Evolutionary conservation across 2,888 invertebrate species (phyloP), one percentile per base, ranked within the genome.

Genomic region (Cephus nigrinus): DNA sequence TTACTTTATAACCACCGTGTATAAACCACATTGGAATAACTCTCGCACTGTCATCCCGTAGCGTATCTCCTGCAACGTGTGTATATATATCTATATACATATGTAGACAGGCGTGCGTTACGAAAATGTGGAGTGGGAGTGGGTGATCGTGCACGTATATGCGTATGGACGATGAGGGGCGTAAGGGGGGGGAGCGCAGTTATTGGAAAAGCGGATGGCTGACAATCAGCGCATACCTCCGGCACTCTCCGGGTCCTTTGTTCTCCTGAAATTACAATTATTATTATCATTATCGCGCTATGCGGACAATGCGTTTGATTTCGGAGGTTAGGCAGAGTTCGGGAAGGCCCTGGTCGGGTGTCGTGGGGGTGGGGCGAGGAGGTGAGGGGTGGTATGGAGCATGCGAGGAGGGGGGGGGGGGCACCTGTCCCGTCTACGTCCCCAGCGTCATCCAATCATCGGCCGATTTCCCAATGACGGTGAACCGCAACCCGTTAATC

Each of bases 231-330:
- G 84, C 86, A 89, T 88, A 88, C 88, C 89, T 87, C 83, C 81
- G 83, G 79, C 81, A 68, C 80, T 83, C 82, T 86, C 85, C 84
- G 79, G 82, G 80, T 81, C 86, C 90, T 91, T 91, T 90, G 90
- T 90, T 85, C 86, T 81, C 83, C 77, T 83, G 86, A 88, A 89
- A 91, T 91, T 89, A 90, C 90, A 90, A 90, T 90, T 88, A 89
- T 89, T 88, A 86, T 90, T 86, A 86, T 89, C 88, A 91, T 91
- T 90, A 90, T 90, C 89, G 88, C 81, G 89, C 86, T 88, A 90
- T 89, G 89, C 87, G 79, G 85, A 82, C 88, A 88, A 90, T 90
- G 90, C 89, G 88, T 90, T 90, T 89, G 90, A 89, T 88, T 90
- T 84, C 80, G 69, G 68, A 75, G 75, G 77, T 31, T 36, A 40